These are phyloP conservation scores for Scaptomyza reducta DNA, from an alignment of 2,888 invertebrate genomes.

Conservation along the genomic window DNA sequence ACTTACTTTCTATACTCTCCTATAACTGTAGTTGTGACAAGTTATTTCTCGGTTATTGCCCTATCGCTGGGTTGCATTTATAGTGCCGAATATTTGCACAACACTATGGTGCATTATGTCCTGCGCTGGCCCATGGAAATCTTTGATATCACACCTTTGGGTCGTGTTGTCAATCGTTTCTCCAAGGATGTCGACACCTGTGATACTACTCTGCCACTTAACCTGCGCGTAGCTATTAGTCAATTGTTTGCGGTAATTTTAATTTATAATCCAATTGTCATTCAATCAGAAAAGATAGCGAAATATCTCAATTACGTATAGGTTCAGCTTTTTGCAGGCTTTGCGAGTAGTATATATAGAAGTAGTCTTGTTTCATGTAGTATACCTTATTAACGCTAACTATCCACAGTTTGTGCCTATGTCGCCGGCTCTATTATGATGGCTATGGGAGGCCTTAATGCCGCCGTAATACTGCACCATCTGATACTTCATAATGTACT, in stretches of 20 bases:
- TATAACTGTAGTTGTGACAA: conserved; percentile 74
- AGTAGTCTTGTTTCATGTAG: not conserved
- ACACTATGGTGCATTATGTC: conserved; percentile 86
- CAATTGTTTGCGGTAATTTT: conserved; percentile 83
- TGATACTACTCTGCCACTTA: conserved; percentile 85
- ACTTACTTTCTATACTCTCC: conserved; percentile 17
- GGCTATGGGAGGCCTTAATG: conserved; percentile 84
- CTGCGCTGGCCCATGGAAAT: conserved; percentile 89
- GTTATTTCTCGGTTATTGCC: conserved; percentile 81
- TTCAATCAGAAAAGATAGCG: not conserved
- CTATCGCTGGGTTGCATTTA: conserved; percentile 84
- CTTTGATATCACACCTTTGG: conserved; percentile 91
- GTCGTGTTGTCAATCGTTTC: conserved; percentile 89
- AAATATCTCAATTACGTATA: not conserved
- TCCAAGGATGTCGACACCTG: conserved; percentile 87
- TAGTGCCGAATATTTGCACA: conserved; percentile 87
- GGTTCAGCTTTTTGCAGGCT: not conserved
- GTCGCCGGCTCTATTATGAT: conserved; percentile 81
- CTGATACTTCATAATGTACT: conserved; percentile 87
- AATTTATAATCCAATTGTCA: not conserved
- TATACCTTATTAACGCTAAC: not conserved
- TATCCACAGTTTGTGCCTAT: conserved; percentile 74
- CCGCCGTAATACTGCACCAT: conserved; percentile 87
- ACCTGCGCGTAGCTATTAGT: conserved; percentile 81
- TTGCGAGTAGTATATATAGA: not conserved